Conservation (phyloP, 2,113 vertebrate genomes). For the Desmodus rotundus region DNA sequence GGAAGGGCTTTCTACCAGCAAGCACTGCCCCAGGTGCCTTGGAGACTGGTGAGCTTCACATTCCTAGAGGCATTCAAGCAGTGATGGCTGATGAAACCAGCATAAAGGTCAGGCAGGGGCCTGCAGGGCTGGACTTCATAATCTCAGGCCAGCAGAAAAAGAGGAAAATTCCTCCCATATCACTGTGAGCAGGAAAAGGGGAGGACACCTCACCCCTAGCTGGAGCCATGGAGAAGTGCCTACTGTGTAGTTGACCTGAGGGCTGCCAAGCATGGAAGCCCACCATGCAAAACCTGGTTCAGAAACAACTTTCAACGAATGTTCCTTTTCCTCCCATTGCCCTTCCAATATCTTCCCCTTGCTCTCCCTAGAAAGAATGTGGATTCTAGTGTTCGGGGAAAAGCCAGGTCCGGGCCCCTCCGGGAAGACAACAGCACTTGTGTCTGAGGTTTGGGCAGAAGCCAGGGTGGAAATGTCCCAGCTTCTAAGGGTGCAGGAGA, state of each 20-base stretch:
- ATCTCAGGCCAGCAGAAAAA: neutral
- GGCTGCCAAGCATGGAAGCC: neutral
- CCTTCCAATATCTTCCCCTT: neutral
- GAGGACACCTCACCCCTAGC: neutral
- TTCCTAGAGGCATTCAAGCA: neutral
- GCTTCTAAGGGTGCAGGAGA: slow-evolving; percentile 41
- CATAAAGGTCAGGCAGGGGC: neutral
- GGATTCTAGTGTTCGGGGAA: neutral
- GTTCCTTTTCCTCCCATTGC: neutral
- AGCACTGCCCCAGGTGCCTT: neutral
- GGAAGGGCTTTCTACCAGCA: neutral
- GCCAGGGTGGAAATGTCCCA: slow-evolving; percentile 64
- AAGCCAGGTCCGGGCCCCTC: slow-evolving; percentile 34
- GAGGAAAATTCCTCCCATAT: neutral
- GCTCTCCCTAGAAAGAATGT: slow-evolving; percentile 5
- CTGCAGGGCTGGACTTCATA: neutral
- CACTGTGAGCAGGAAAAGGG: neutral
- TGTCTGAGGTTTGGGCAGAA: slow-evolving; percentile 54
- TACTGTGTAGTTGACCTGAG: neutral
- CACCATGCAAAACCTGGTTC: neutral
- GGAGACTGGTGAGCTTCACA: neutral
- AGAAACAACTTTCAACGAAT: neutral
- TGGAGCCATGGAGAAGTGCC: neutral
- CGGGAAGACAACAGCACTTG: slow-evolving; percentile 57
- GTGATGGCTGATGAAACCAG: neutral